Conservation (phyloP, 2,797 vertebrate genomes). For the Meda fulgida region DNA sequence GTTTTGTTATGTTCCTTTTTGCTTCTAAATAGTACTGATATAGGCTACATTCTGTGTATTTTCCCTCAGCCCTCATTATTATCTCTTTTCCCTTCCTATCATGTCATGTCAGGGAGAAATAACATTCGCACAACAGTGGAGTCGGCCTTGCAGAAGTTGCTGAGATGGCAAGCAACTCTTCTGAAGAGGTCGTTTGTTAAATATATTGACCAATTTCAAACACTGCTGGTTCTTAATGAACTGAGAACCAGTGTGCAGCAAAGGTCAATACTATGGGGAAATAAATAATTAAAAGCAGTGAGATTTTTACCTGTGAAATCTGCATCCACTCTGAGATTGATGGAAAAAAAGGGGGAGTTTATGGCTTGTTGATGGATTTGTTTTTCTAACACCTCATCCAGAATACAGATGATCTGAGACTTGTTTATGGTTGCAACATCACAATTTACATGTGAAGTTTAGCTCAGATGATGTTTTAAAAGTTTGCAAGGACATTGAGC, state of each 20-base stretch:
- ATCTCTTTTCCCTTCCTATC: background rate
- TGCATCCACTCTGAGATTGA: slow-evolving; percentile 64
- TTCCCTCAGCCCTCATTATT: slow-evolving; percentile 3
- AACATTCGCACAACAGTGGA: slow-evolving; percentile 36
- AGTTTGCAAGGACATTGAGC: slow-evolving; percentile 28
- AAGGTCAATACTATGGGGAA: slow-evolving; percentile 72
- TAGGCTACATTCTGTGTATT: background rate
- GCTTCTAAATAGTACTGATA: background rate
- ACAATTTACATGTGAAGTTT: slow-evolving; percentile 25
- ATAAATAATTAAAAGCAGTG: slow-evolving; percentile 78
- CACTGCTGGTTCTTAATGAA: slow-evolving; percentile 75
- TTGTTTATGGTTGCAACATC: slow-evolving; percentile 40
- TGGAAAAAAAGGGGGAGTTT: slow-evolving; percentile 56
- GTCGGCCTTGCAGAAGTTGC: slow-evolving; percentile 56
- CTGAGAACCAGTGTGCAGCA: slow-evolving; percentile 70
- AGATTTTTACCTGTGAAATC: slow-evolving; percentile 77
- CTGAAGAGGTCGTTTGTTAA: slow-evolving; percentile 71
- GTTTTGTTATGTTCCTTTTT: background rate
- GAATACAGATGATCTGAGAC: slow-evolving; percentile 47
- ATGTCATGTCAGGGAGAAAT: slow-evolving; percentile 15
- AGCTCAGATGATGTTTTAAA: background rate
- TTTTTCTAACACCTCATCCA: slow-evolving; percentile 17
- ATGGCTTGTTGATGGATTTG: slow-evolving; percentile 54
- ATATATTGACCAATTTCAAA: slow-evolving; percentile 72
- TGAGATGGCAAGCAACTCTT: slow-evolving; percentile 65